Evolutionary conservation across 2,888 invertebrate species (phyloP).

Genomic region (Callosobruchus maculatus): DNA sequence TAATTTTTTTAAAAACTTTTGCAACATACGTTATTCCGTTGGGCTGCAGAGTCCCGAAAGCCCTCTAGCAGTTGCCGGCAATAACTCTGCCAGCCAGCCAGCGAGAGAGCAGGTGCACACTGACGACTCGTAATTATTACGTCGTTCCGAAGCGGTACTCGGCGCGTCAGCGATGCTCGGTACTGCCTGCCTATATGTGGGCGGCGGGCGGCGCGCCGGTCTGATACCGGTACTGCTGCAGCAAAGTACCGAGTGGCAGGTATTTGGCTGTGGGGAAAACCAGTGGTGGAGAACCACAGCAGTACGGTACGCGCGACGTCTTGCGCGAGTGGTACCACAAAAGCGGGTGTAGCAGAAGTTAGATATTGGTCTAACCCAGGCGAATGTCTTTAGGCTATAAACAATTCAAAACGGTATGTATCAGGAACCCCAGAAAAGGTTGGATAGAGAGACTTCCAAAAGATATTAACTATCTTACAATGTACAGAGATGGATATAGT

Average conservation of each 20-base stretch:
- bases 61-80: background rate
- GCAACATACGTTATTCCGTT: too few relatives aligned
- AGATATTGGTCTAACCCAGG: too few relatives aligned
- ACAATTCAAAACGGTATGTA: too few relatives aligned
- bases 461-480: too few relatives aligned
- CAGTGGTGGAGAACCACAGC: background rate
- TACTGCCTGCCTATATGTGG: background rate
- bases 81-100: background rate
- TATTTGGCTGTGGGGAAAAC: background rate
- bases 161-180: background rate
- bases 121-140: background rate
- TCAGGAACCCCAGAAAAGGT: too few relatives aligned
- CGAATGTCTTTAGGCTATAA: too few relatives aligned
- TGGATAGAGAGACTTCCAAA: too few relatives aligned
- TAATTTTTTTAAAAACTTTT: too few relatives aligned
- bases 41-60: background rate
- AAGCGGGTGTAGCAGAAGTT: too few relatives aligned
- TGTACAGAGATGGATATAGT: too few relatives aligned
- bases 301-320: too few relatives aligned
- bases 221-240: background rate
- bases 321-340: too few relatives aligned
- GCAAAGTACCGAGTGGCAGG: background rate
- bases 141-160: background rate
- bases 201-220: background rate
- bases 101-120: background rate